A percentile compares a stretch with the other conserved stretches of the same genome.
Conservation (phyloP, 2,888 invertebrate species). For the Cheilosia vulpina region DNA sequence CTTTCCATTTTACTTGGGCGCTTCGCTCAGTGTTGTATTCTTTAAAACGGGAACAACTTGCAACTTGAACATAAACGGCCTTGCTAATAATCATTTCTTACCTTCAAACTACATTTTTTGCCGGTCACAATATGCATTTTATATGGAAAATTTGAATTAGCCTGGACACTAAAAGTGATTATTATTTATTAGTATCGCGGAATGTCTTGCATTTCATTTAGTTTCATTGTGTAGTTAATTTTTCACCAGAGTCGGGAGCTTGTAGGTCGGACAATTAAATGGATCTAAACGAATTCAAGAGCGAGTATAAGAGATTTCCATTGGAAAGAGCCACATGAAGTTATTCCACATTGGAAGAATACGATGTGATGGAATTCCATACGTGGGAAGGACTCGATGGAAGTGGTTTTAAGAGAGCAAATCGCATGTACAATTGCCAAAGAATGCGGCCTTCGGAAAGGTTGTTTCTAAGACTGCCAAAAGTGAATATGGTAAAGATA, state of each 20-base stretch:
- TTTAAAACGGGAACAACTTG: too few relatives aligned
- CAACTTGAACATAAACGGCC: too few relatives aligned
- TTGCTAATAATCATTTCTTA: too few relatives aligned
- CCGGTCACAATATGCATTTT: too few relatives aligned
- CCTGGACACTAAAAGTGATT: too few relatives aligned
- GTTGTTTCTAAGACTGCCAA: slow-evolving; percentile 18
- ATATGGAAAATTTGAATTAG: too few relatives aligned
- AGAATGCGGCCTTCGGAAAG: slow-evolving; percentile 29
- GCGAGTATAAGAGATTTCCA: slow-evolving; percentile 60
- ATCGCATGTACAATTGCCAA: background rate
- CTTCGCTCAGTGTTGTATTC: too few relatives aligned
- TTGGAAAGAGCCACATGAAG: slow-evolving; percentile 28
- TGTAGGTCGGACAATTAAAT: slow-evolving; percentile 40
- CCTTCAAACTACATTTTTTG: too few relatives aligned
- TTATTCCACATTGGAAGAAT: slow-evolving; percentile 24
- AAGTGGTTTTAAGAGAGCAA: slow-evolving; percentile 1
- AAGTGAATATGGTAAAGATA: background rate
- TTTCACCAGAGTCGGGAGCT: background rate
- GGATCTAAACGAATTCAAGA: slow-evolving; percentile 13
- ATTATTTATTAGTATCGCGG: too few relatives aligned
- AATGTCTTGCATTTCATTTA: too few relatives aligned
- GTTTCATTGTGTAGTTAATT: too few relatives aligned
- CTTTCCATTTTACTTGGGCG: too few relatives aligned
- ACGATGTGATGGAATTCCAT: slow-evolving; percentile 21
- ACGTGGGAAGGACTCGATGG: background rate